phyloP scores from a whole-genome alignment of 2,113 vertebrate species.

The Nasalis larvatus region DNA sequence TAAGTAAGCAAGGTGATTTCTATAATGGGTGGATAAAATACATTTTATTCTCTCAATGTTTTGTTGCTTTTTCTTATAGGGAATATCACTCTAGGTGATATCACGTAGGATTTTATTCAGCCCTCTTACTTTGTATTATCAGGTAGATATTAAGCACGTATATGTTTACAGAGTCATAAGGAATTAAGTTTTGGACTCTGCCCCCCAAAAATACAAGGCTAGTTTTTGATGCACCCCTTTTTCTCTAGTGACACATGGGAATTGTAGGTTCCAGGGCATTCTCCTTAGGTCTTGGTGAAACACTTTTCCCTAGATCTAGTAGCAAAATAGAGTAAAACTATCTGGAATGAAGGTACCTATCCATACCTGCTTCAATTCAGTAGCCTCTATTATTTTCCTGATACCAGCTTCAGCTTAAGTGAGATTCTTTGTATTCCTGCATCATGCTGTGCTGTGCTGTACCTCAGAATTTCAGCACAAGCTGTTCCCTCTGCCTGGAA shows the following conservation, averaged over 20 bases:
- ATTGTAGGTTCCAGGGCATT: background rate
- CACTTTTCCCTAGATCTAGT: background rate
- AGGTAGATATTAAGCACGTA: background rate
- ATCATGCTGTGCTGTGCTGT: background rate
- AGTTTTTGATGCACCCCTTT: background rate
- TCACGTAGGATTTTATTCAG: background rate
- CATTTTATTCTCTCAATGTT: conserved; percentile 16
- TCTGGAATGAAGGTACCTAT: background rate
- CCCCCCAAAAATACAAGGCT: background rate
- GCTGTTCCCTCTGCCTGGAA: background rate
- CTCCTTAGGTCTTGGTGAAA: background rate
- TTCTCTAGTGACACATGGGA: background rate
- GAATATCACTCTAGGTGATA: background rate
- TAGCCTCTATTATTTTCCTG: background rate
- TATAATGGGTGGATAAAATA: conserved; percentile 42
- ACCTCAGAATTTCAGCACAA: background rate
- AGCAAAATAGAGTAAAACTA: background rate
- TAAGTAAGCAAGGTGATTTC: conserved; percentile 64
- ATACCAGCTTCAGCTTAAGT: background rate
- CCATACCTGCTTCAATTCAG: background rate
- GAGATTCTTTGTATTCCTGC: background rate
- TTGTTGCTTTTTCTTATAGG: background rate
- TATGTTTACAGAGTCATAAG: background rate
- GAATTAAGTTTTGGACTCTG: background rate
- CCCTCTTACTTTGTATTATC: background rate